phyloP scores from a whole-genome alignment of 2,113 vertebrate species.

The Porphyrio hochstetteri region DNA sequence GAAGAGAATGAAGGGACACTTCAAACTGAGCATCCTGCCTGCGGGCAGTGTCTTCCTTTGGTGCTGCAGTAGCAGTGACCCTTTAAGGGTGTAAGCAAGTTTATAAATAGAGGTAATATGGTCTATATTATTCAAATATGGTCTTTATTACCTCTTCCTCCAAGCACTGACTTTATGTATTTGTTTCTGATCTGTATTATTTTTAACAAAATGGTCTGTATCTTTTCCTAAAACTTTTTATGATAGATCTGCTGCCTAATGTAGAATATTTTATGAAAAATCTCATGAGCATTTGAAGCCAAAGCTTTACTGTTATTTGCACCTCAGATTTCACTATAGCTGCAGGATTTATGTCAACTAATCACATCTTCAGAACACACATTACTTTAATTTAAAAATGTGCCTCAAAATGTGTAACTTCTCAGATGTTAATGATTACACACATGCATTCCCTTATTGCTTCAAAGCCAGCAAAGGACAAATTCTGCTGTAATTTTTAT shows the following conservation, averaged over 20 bases:
- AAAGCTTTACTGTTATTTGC: neutral
- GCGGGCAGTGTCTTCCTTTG: neutral
- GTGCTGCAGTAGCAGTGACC: neutral
- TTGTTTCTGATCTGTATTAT: neutral
- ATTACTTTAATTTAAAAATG: neutral
- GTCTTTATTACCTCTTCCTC: neutral
- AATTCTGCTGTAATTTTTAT: constrained; percentile 34
- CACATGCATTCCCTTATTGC: constrained; percentile 29
- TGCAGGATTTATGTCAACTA: constrained; percentile 5
- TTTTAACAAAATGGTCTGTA: neutral
- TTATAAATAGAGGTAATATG: neutral
- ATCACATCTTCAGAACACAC: neutral
- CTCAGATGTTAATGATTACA: constrained; percentile 36
- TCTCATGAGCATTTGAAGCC: neutral
- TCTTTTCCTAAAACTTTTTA: neutral
- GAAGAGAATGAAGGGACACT: neutral
- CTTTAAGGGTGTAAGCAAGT: neutral
- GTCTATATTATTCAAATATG: neutral
- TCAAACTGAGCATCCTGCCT: neutral
- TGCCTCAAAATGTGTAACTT: neutral
- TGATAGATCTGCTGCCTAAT: neutral
- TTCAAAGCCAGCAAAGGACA: constrained; percentile 2
- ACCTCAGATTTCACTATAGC: neutral
- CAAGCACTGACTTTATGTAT: neutral
- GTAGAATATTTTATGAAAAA: neutral